phyloP scores from a whole-genome alignment of 2,888 invertebrate genomes.

The Junonia oenone region DNA sequence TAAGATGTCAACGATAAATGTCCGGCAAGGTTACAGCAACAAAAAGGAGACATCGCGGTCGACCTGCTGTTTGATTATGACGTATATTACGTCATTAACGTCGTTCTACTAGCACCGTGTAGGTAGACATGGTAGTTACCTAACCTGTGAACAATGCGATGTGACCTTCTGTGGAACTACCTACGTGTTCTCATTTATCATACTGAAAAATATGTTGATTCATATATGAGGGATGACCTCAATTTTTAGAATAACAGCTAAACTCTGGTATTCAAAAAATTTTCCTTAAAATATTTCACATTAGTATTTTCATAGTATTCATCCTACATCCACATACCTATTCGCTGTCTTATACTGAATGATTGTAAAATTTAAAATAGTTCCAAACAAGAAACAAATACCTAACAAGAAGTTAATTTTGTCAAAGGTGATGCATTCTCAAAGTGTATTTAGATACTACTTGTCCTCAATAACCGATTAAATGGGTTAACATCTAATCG shows the following conservation, averaged over 20 bases:
- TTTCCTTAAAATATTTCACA: too few species aligned
- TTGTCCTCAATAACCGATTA: too few species aligned
- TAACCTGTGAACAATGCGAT: constrained; percentile 28
- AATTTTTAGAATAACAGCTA: neutral
- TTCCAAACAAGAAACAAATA: too few species aligned
- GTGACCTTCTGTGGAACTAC: constrained; percentile 26
- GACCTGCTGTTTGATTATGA: constrained; percentile 22
- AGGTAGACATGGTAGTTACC: constrained; percentile 28
- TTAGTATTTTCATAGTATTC: too few species aligned
- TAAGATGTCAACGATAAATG: constrained; percentile 3
- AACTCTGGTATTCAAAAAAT: neutral
- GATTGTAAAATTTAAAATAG: too few species aligned
- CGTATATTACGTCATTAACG: constrained; percentile 28
- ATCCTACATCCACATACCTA: too few species aligned
- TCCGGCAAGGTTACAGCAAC: constrained; percentile 8
- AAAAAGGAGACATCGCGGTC: constrained; percentile 8
- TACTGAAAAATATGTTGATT: constrained; percentile 17
- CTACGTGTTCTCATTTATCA: constrained; percentile 24
- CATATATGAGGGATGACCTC: neutral
- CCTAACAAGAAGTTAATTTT: too few species aligned
- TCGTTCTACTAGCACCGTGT: constrained; percentile 20
- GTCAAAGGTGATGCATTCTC: too few species aligned
- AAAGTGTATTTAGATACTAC: too few species aligned
- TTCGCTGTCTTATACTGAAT: too few species aligned
- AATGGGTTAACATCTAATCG: too few species aligned